Evolutionary conservation across 2,113 vertebrate genomes (phyloP).

Genomic region (Callorhinus ursinus): DNA sequence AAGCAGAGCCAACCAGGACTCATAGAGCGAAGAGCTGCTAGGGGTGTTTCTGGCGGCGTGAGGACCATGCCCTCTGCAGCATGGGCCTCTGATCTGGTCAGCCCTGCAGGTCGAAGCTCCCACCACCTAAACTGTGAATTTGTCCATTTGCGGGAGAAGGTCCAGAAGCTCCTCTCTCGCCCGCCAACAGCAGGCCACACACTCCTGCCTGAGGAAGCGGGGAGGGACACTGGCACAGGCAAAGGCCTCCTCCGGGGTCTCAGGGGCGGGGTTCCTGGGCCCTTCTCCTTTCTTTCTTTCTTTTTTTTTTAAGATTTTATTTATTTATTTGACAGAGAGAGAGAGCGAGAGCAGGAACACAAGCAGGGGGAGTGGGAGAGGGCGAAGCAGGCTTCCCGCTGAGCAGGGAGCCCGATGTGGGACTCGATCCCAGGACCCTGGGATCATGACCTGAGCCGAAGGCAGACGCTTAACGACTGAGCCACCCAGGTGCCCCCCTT

Average conservation of each 20-base stretch:
- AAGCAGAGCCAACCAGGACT: slow-evolving; percentile 78
- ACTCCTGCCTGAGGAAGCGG: background rate
- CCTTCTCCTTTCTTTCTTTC: background rate
- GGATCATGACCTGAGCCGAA: too few relatives aligned
- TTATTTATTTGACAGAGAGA: too few relatives aligned
- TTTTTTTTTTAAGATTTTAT: background rate
- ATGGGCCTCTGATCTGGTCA: slow-evolving; percentile 39
- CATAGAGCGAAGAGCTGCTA: slow-evolving; percentile 67
- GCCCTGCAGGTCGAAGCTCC: background rate
- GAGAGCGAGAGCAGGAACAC: too few relatives aligned
- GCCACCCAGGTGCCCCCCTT: too few relatives aligned
- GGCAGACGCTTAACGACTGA: too few relatives aligned
- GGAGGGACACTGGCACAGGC: background rate
- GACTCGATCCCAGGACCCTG: too few relatives aligned
- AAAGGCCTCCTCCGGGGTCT: background rate
- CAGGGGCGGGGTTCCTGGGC: background rate
- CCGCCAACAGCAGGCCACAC: rapidly evolving
- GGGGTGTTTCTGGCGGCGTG: background rate
- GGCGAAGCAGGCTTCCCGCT: too few relatives aligned
- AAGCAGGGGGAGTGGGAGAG: too few relatives aligned
- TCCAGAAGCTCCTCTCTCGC: rapidly evolving
- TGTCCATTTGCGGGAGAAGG: background rate
- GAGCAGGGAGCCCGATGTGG: too few relatives aligned
- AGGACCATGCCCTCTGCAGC: slow-evolving; percentile 7
- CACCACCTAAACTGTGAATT: background rate